Conservation (phyloP, 2,888 invertebrate species). For the Plebejus melissa region DNA sequence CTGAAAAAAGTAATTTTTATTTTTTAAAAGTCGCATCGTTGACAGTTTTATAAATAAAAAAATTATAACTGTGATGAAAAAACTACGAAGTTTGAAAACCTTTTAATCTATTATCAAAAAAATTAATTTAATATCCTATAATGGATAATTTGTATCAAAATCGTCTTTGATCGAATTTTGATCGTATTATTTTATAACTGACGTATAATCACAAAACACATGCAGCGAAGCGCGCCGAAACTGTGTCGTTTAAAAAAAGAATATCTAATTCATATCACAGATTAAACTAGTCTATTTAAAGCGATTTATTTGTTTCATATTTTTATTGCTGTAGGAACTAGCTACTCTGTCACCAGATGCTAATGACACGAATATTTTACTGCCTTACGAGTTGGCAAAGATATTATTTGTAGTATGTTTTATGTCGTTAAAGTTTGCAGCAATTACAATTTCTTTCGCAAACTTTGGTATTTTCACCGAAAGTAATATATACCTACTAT, state of each 20-base stretch:
- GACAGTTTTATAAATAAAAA: too few relatives aligned
- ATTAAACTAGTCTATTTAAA: neutral
- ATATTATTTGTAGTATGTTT: neutral
- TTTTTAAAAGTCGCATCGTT: too few relatives aligned
- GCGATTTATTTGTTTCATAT: neutral
- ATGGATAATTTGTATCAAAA: neutral
- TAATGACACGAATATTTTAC: neutral
- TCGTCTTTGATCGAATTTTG: neutral
- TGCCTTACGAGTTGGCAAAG: neutral
- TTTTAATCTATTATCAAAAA: too few relatives aligned
- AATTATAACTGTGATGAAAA: too few relatives aligned
- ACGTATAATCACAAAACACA: neutral
- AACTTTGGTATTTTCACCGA: too few relatives aligned
- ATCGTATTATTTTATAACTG: neutral
- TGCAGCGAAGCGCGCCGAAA: neutral
- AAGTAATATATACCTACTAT: too few relatives aligned
- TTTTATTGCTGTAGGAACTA: neutral
- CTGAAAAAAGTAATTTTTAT: slow-evolving; percentile 69
- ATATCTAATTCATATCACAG: neutral
- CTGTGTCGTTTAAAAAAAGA: slow-evolving; percentile 21
- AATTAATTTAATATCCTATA: too few relatives aligned
- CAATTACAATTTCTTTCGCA: neutral
- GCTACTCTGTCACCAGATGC: neutral
- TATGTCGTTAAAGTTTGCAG: neutral
- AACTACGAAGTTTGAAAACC: too few relatives aligned